Evolutionary conservation across 2,888 invertebrate species (phyloP), one percentile per base, ranked within the genome.

Genomic region (Byasa hedistus): DNA sequence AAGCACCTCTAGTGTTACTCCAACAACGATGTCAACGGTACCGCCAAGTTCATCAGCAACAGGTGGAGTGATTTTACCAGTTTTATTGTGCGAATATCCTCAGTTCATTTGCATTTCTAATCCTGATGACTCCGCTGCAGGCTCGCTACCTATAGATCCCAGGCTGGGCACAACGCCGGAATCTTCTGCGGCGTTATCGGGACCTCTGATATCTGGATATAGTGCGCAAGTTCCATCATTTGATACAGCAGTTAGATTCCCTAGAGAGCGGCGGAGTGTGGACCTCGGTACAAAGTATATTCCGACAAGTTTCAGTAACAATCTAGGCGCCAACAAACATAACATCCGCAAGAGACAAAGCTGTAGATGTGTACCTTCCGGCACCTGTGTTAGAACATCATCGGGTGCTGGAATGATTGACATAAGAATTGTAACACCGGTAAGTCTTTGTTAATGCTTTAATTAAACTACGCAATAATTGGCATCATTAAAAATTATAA

Each of bases 321-420:
- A 62, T 8, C 22, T 32, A 21, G 24, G 15, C n/a, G 44, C 1
- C 17, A n/a, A 24, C 17, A 72, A 71, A 24, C 89, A 89, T 71
- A 73, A 67, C 39, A 86, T 86, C 62, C 73, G 74, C 27, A 91
- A 91, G 72, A 81, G 91, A 69, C 89, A 90, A 75, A 86, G 83
- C 70, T 91, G 91, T 72, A 78, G 76, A 51, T 92, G 92, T 75
- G 89, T 90, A 2, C 69, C 85, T 1, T 69, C 82, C 39, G 86
- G 91, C 22, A 85, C 85, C 8, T 92, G 92, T 73, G 74, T 79
- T 51, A 76, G 70, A 51, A 73, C 78, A 7, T 85, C 84, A 22
- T 87, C 87, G 73, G 94, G 94, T 27, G 91, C 90, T 67, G 94
- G 94, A 22, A 81, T 93, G 79, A 92, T 94, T 59, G 94, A 94